phyloP scores from a whole-genome alignment of 2,113 vertebrate genomes.

The Orientallactaga bullata region DNA sequence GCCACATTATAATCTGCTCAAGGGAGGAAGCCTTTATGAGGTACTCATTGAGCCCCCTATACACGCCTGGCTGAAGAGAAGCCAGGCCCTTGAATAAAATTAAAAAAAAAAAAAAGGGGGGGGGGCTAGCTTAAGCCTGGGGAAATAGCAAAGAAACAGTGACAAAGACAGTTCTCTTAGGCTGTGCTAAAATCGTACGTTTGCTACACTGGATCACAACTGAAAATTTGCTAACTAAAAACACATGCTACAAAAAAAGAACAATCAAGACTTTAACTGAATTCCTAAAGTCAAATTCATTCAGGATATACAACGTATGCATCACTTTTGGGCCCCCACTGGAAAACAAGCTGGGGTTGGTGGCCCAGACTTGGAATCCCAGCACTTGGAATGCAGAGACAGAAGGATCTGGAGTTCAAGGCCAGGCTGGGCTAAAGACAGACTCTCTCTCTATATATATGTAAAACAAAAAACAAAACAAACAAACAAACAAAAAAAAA shows the following conservation, averaged over 20 bases:
- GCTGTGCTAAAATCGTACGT: background rate
- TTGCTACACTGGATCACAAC: background rate
- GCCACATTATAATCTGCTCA: conserved; percentile 77
- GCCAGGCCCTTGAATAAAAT: conserved; percentile 27
- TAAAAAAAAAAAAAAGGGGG: conserved; percentile 51
- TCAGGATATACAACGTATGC: background rate
- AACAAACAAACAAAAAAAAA: no score
- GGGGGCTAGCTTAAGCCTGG: background rate
- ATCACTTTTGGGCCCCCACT: background rate
- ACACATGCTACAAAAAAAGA: background rate
- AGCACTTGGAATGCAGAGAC: no score
- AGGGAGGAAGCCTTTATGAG: conserved; percentile 84
- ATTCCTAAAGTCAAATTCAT: background rate
- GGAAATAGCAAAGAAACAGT: conserved; percentile 24
- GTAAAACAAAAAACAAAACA: no score
- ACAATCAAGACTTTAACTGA: background rate
- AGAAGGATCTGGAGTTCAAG: background rate
- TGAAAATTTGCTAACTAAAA: conserved; percentile 25
- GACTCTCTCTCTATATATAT: background rate
- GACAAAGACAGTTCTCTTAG: background rate
- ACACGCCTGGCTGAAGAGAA: conserved; percentile 33
- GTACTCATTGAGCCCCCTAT: conserved; percentile 49
- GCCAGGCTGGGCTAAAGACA: background rate
- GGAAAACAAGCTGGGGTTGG: background rate
- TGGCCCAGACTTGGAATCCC: background rate